Evolutionary conservation across 1,140 invertebrate species (phyloP).

Genomic region (Cotesia vestalis): DNA sequence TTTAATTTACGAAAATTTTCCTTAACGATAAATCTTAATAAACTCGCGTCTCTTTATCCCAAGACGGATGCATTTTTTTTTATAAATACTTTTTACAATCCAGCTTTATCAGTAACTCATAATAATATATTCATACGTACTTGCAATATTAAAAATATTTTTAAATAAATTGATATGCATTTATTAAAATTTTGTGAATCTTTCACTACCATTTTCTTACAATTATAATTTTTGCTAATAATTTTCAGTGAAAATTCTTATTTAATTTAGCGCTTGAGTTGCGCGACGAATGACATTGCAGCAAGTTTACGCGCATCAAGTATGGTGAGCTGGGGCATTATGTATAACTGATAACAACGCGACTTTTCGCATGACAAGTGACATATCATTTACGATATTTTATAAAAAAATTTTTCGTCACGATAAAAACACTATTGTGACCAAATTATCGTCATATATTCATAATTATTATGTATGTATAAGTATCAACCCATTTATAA

Average conservation of each 20-base stretch:
- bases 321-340: constrained; percentile 10
- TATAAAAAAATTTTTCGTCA: background rate
- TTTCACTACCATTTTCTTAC: too few species aligned
- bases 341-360: constrained; percentile 29
- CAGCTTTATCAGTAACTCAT: too few species aligned
- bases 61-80: too few species aligned
- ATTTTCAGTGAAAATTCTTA: background rate
- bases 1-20: too few species aligned
- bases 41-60: too few species aligned
- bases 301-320: constrained; percentile 22
- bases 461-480: constrained; percentile 6
- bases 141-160: too few species aligned
- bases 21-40: too few species aligned
- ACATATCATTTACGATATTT: constrained; percentile 12
- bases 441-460: background rate
- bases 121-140: too few species aligned
- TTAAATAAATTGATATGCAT: too few species aligned
- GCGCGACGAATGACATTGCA: constrained; percentile 15
- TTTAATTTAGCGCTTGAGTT: constrained; percentile 29
- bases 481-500: background rate
- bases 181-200: too few species aligned
- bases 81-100: too few species aligned
- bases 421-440: background rate
- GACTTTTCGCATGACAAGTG: constrained; percentile 17
- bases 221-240: too few species aligned